These are phyloP conservation scores for Cherax destructor DNA, from an alignment of 1,140 invertebrate species.

Conservation along the genomic window DNA sequence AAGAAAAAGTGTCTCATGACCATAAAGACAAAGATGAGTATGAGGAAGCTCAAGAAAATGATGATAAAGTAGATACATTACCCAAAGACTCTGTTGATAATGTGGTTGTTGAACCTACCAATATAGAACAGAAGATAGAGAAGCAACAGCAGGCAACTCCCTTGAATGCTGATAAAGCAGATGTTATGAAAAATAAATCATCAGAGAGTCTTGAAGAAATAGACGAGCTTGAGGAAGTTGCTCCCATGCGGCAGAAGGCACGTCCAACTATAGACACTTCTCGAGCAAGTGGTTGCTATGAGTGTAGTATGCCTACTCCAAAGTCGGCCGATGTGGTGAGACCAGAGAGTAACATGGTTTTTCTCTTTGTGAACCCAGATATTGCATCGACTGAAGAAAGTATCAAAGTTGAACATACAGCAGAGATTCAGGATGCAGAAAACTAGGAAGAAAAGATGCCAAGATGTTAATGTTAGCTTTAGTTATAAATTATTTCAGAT, in stretches of 20 bases:
- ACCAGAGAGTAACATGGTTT: conserved; percentile 53
- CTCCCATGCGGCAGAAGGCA: conserved; percentile 20
- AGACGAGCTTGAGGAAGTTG: background rate
- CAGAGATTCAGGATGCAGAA: conserved; percentile 1
- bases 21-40: conserved; percentile 7
- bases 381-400: conserved; percentile 30
- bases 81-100: background rate
- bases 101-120: conserved; percentile 4
- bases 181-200: background rate
- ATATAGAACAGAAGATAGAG: background rate
- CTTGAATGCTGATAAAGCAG: background rate
- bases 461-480: background rate
- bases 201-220: background rate
- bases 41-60: background rate
- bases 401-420: conserved; percentile 31
- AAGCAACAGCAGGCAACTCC: background rate
- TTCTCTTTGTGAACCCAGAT: conserved; percentile 57
- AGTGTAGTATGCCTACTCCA: conserved; percentile 61
- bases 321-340: conserved; percentile 10
- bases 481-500: background rate
- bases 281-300: conserved; percentile 46
- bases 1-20: background rate
- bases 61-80: background rate
- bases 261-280: conserved; percentile 48
- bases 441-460: background rate